Evolutionary conservation across 1,140 invertebrate genomes (phyloP).

Genomic region (Tenebrio molitor): DNA sequence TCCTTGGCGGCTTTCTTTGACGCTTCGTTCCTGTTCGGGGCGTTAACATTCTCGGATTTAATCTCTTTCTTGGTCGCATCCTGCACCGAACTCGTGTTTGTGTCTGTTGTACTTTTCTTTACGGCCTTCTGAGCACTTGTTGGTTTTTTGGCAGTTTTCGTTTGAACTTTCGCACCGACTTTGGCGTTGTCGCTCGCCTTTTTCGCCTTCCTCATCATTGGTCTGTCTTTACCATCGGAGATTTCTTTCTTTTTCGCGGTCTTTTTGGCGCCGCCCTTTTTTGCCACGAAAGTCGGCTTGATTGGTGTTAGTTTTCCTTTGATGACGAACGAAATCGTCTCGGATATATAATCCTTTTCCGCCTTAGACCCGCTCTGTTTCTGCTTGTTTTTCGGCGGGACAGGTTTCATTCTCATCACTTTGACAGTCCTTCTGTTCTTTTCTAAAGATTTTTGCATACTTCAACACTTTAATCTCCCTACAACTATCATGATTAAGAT

Average conservation of each 20-base stretch:
- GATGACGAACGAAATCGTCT: conserved; percentile 65
- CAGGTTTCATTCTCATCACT: conserved; percentile 57
- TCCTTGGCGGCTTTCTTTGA: conserved; percentile 29
- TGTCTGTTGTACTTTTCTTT: conserved; percentile 36
- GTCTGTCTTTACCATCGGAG: conserved; percentile 7
- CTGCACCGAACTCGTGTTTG: conserved; percentile 9
- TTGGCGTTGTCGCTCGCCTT: conserved; percentile 28
- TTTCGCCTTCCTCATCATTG: conserved; percentile 13
- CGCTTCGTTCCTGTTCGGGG: background rate
- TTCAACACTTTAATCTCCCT: background rate
- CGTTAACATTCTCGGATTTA: conserved; percentile 32
- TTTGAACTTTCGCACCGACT: conserved; percentile 51
- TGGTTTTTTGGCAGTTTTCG: conserved; percentile 55
- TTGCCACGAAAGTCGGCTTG: conserved; percentile 58
- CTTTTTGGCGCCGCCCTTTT: background rate
- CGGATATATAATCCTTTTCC: conserved; percentile 56
- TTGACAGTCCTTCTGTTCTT: conserved; percentile 5
- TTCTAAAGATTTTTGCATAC: conserved; percentile 8
- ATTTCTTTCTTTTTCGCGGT: conserved; percentile 25
- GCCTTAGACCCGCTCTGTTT: conserved; percentile 60
- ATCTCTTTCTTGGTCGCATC: conserved; percentile 30
- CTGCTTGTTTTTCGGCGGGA: conserved; percentile 61
- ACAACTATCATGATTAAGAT: background rate
- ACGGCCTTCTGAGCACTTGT: conserved; percentile 39
- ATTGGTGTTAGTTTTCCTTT: conserved; percentile 63